Percentiles rank a stretch among this genome's conserved stretches.
These are phyloP conservation scores for Littorina saxatilis DNA, from an alignment of 1,140 invertebrate genomes.

Conservation along the genomic window DNA sequence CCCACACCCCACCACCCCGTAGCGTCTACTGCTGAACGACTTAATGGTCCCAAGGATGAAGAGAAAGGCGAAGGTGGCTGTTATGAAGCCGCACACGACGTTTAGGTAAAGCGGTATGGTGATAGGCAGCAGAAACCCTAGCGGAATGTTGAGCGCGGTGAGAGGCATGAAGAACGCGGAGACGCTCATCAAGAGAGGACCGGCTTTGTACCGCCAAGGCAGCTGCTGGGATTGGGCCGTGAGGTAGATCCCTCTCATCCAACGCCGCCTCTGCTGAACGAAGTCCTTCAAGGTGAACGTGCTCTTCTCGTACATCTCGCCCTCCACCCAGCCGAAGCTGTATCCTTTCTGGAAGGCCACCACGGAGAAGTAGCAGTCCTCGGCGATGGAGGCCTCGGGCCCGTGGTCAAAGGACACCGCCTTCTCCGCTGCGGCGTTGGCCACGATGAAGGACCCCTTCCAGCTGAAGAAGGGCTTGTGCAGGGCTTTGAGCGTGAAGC, in stretches of 20 bases:
- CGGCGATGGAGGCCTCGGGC: conserved; percentile 95
- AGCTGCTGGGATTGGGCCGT: conserved; percentile 94
- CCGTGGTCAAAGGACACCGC: conserved; percentile 96
- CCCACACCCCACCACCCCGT: conserved; percentile 87
- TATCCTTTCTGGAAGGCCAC: conserved; percentile 82
- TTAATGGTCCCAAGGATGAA: conserved; percentile 97
- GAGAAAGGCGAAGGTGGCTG: conserved; percentile 95
- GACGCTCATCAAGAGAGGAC: conserved; percentile 93
- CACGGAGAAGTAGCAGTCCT: conserved; percentile 98
- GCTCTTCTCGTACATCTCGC: conserved; percentile 98
- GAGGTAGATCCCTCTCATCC: conserved; percentile 96
- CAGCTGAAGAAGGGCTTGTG: conserved; percentile 97
- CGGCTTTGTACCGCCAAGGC: conserved; percentile 87
- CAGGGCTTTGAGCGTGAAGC: conserved; percentile 94
- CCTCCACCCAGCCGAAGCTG: conserved; percentile 71
- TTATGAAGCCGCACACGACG: conserved; percentile 91
- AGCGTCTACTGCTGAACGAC: conserved; percentile 92
- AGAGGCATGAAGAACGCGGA: conserved; percentile 97
- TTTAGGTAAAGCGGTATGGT: conserved; percentile 85
- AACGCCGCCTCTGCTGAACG: conserved; percentile 95
- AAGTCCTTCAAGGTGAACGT: conserved; percentile 97
- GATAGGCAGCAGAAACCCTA: conserved; percentile 90
- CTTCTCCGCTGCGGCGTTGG: conserved; percentile 89
- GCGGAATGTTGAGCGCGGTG: conserved; percentile 90
- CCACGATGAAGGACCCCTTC: conserved; percentile 82